These are phyloP conservation scores for Proterorhinus semilunaris DNA, from an alignment of 2,113 vertebrate species.

Conservation along the genomic window DNA sequence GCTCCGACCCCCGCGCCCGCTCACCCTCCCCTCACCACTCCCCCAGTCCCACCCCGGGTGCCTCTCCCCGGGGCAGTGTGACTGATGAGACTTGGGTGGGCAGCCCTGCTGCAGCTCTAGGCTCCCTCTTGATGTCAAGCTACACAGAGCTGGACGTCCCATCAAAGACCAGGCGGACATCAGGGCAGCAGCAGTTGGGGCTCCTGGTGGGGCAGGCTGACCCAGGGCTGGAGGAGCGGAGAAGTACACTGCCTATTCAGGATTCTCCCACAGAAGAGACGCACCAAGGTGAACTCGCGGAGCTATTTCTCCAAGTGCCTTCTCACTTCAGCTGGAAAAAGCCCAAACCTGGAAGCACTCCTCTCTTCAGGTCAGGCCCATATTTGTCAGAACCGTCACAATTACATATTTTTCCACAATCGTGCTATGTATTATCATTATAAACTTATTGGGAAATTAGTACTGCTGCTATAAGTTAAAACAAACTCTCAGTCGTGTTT, in stretches of 20 bases:
- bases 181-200: constrained; percentile 78
- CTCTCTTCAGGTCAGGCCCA: constrained; percentile 85
- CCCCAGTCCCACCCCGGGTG: constrained; percentile 84
- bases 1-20: constrained; percentile 83
- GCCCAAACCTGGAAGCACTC: constrained; percentile 88
- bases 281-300: constrained; percentile 79
- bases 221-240: constrained; percentile 79
- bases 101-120: constrained; percentile 69
- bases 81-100: constrained; percentile 89
- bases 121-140: constrained; percentile 77
- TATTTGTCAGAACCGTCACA: too few relatives aligned
- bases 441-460: too few relatives aligned
- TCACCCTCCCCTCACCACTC: constrained; percentile 89
- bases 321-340: constrained; percentile 92
- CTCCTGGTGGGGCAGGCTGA: constrained; percentile 81
- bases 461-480: too few relatives aligned
- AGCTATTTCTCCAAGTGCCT: constrained; percentile 94
- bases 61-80: constrained; percentile 89
- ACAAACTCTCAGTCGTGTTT: too few relatives aligned
- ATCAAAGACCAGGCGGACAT: constrained; percentile 92
- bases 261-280: constrained; percentile 76
- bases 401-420: too few relatives aligned
- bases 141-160: constrained; percentile 88
- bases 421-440: too few relatives aligned
- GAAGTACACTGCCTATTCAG: constrained; percentile 73